Evolutionary conservation across 2,888 invertebrate genomes (phyloP).

Genomic region (Argynnis bischoffii): DNA sequence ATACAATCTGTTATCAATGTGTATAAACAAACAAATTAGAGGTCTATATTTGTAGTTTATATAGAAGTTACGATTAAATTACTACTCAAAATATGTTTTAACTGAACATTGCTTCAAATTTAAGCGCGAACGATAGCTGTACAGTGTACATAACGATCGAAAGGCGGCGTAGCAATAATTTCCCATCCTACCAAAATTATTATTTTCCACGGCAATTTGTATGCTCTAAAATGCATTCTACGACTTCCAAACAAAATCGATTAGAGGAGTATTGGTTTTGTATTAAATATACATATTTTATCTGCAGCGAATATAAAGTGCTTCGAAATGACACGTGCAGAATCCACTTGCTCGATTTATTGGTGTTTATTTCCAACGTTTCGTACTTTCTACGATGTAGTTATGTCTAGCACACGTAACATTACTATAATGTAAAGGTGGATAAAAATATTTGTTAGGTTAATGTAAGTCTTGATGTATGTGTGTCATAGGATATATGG

Average conservation of each 20-base stretch:
- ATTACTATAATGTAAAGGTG: too few species aligned
- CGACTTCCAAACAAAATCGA: constrained; percentile 26
- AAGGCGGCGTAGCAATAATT: too few species aligned
- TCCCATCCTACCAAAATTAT: background rate
- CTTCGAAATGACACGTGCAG: constrained; percentile 36
- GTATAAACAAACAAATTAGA: too few species aligned
- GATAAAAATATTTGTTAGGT: too few species aligned
- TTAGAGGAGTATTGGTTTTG: constrained; percentile 31
- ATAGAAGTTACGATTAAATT: too few species aligned
- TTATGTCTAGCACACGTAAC: background rate
- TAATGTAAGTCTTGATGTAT: too few species aligned
- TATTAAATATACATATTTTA: constrained; percentile 38
- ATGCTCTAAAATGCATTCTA: constrained; percentile 27
- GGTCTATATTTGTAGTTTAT: too few species aligned
- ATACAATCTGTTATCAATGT: too few species aligned
- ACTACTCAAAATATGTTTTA: too few species aligned
- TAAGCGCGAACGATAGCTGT: background rate
- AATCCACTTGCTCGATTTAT: constrained; percentile 34
- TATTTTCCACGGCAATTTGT: constrained; percentile 2
- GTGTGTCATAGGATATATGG: too few species aligned
- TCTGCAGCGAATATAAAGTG: constrained; percentile 33
- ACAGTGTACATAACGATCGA: background rate
- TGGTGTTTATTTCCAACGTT: constrained; percentile 31
- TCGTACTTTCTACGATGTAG: background rate
- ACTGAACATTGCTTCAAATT: too few species aligned